phyloP scores from a whole-genome alignment of 2,888 invertebrate species.

The Terebella lapidaria region DNA sequence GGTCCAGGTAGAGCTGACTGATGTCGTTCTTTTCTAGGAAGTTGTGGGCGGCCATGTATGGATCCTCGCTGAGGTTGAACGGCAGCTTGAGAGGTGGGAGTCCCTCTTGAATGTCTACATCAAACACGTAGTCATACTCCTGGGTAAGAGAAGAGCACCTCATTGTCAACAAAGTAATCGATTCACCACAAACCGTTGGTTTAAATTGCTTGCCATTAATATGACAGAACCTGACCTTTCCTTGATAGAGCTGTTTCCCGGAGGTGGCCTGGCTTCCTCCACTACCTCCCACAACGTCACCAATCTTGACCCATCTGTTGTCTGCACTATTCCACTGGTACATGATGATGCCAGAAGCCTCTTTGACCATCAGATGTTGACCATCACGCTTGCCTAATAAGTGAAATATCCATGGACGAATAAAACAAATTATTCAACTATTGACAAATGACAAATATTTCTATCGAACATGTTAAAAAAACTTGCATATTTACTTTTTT shows the following conservation, averaged over 20 bases:
- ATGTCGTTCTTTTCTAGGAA: constrained; percentile 82
- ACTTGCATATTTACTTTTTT: too few species aligned
- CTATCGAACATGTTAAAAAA: too few species aligned
- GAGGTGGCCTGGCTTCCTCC: constrained; percentile 58
- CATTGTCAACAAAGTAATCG: background rate
- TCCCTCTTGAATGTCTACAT: constrained; percentile 90
- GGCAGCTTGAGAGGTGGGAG: constrained; percentile 83
- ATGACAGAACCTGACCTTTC: too few species aligned
- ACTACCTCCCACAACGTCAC: constrained; percentile 76
- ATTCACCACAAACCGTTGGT: too few species aligned
- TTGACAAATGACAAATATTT: background rate
- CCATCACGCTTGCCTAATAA: constrained; percentile 62
- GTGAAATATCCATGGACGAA: background rate
- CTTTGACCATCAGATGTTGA: constrained; percentile 78
- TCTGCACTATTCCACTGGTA: constrained; percentile 60
- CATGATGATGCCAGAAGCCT: constrained; percentile 66
- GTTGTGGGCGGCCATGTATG: constrained; percentile 83
- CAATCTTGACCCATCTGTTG: constrained; percentile 75
- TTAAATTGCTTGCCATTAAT: too few species aligned
- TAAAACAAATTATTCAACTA: background rate
- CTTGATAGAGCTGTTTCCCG: constrained; percentile 76
- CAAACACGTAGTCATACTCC: constrained; percentile 93
- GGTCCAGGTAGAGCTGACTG: constrained; percentile 78
- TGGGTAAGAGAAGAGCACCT: constrained; percentile 30
- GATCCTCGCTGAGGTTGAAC: constrained; percentile 84